Evolutionary conservation across 2,113 vertebrate species (phyloP).

Genomic region (Crotalus tigris): DNA sequence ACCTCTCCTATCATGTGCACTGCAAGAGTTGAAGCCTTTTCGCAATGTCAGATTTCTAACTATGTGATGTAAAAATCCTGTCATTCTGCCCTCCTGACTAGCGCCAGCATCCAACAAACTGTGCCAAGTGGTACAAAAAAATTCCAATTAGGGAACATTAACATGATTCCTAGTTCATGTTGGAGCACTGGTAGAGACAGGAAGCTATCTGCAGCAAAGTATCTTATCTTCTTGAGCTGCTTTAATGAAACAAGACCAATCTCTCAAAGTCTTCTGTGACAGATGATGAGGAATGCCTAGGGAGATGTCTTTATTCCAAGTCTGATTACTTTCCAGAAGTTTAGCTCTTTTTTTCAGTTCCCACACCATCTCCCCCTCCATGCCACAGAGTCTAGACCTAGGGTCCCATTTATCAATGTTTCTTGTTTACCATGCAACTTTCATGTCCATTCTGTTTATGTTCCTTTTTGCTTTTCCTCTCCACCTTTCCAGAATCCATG

Average conservation of each 20-base stretch:
- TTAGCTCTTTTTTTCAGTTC: neutral
- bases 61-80: neutral
- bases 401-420: neutral
- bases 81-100: no score
- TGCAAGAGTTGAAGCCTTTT: neutral
- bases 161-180: neutral
- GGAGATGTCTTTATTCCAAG: neutral
- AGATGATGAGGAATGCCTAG: neutral
- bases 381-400: neutral
- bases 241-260: neutral
- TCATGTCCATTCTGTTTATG: neutral
- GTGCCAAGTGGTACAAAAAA: neutral
- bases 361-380: no score
- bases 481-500: slow-evolving; percentile 81
- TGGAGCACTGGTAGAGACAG: neutral
- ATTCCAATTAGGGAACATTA: neutral
- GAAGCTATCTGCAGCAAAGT: neutral
- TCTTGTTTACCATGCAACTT: neutral
- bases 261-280: neutral
- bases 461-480: neutral
- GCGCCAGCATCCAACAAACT: neutral
- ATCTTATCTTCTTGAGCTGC: neutral
- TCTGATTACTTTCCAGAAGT: neutral
- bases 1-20: neutral
- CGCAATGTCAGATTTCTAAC: neutral